A percentile compares a stretch with the other conserved stretches of the same genome.
Conservation (phyloP, 2,113 vertebrate species). For the Leptodactylus fuscus region DNA sequence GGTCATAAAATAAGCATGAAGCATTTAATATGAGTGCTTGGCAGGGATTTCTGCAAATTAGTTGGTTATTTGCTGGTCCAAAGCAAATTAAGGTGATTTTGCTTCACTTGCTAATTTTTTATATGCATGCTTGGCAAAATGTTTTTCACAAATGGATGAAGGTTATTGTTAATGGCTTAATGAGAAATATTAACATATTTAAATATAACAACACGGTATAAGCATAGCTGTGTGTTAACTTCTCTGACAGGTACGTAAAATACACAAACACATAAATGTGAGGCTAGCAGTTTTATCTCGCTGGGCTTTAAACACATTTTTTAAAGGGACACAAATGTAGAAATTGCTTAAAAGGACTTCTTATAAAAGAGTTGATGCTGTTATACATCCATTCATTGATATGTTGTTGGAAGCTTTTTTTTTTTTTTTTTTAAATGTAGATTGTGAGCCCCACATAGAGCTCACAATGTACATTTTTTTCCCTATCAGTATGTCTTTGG, state of each 20-base stretch:
- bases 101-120: slow-evolving; percentile 97
- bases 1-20: slow-evolving; percentile 96
- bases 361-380: not conserved
- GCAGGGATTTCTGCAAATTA: slow-evolving; percentile 92
- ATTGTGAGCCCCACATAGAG: too few relatives aligned
- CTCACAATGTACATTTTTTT: too few relatives aligned
- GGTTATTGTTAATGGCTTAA: slow-evolving; percentile 87
- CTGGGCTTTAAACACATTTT: not conserved
- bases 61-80: slow-evolving; percentile 91
- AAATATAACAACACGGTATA: slow-evolving; percentile 77
- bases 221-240: slow-evolving; percentile 65
- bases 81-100: slow-evolving; percentile 97
- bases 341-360: not conserved
- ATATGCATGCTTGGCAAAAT: slow-evolving; percentile 95
- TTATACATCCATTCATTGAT: not conserved
- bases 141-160: slow-evolving; percentile 89
- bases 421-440: too few relatives aligned
- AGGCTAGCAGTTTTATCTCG: not conserved
- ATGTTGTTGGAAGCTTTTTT: not conserved
- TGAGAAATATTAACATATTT: slow-evolving; percentile 93
- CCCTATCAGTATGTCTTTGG: too few relatives aligned
- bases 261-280: slow-evolving; percentile 6
- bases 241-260: slow-evolving; percentile 49
- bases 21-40: slow-evolving; percentile 93
- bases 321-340: not conserved